phyloP scores from a whole-genome alignment of 2,113 vertebrate genomes.

The Tricholaema leucomelas region DNA sequence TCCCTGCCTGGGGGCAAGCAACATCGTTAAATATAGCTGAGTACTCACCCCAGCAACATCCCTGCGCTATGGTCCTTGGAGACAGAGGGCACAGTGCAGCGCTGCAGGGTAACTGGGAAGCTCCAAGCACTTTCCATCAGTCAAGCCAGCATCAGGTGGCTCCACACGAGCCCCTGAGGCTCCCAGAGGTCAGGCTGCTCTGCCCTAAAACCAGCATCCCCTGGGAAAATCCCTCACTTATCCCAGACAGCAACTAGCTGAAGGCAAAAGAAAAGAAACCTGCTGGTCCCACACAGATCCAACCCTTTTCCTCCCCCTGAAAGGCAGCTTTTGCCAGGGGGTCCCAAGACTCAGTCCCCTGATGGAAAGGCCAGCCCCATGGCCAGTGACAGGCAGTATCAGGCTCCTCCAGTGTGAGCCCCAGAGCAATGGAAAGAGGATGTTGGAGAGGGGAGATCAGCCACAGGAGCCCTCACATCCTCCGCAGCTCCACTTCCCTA shows the following conservation, averaged over 20 bases:
- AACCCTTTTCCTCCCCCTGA: not conserved
- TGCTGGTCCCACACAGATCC: not conserved
- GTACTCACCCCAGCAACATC: not conserved
- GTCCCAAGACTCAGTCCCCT: not conserved
- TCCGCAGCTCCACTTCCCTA: not conserved
- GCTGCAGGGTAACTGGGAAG: not conserved
- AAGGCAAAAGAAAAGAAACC: not conserved
- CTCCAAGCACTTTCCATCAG: not conserved
- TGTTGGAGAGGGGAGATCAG: accelerated
- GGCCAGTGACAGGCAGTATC: accelerated
- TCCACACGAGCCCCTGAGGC: accelerated
- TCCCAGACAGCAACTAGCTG: not conserved
- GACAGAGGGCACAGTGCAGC: not conserved
- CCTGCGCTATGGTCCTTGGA: not conserved
- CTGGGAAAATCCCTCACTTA: not conserved
- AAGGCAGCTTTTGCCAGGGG: not conserved
- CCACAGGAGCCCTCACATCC: not conserved
- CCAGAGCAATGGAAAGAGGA: not conserved
- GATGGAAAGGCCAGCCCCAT: accelerated
- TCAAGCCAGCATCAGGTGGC: not conserved
- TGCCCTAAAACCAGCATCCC: not conserved
- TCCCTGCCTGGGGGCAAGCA: accelerated
- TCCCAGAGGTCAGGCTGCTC: not conserved
- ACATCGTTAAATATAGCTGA: slow-evolving; percentile 15
- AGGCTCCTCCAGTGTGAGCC: accelerated